Percentiles rank a stretch among this genome's conserved stretches.
Evolutionary conservation across 2,888 invertebrate species (phyloP).

Genomic region (Horisme vitalbata): DNA sequence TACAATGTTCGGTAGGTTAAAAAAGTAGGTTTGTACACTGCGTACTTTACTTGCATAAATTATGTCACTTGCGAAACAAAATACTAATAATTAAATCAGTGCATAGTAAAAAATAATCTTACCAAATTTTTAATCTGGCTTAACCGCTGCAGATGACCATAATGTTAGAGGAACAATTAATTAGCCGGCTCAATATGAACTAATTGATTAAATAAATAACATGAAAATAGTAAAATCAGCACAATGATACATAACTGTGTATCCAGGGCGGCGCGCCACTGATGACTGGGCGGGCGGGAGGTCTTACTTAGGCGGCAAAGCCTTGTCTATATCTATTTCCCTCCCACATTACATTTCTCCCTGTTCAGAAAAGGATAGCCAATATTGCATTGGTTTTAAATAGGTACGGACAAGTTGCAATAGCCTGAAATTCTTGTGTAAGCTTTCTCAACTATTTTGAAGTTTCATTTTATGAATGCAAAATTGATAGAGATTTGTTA

Average conservation of each 20-base stretch:
- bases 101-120: conserved; percentile 19
- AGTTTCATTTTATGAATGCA: no score
- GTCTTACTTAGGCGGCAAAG: conserved; percentile 61
- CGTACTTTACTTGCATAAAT: no score
- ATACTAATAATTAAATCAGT: no score
- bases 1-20: no score
- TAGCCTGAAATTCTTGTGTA: conserved; percentile 13
- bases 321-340: conserved; percentile 60
- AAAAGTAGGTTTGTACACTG: no score
- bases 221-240: conserved; percentile 24
- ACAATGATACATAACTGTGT: conserved; percentile 39
- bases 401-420: conserved; percentile 49
- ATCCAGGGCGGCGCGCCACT: conserved; percentile 57
- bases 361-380: conserved; percentile 50
- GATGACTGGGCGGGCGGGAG: conserved; percentile 79
- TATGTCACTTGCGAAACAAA: no score
- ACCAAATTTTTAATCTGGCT: conserved; percentile 13
- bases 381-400: conserved; percentile 53
- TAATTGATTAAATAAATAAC: conserved; percentile 6
- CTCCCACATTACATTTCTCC: conserved; percentile 45
- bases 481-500: no score
- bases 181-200: conserved; percentile 1
- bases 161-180: no score
- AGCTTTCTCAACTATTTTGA: conserved; percentile 4
- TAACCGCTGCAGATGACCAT: no score